These are phyloP conservation scores for Pachydiplax longipennis DNA, from an alignment of 2,888 invertebrate species.

Conservation along the genomic window DNA sequence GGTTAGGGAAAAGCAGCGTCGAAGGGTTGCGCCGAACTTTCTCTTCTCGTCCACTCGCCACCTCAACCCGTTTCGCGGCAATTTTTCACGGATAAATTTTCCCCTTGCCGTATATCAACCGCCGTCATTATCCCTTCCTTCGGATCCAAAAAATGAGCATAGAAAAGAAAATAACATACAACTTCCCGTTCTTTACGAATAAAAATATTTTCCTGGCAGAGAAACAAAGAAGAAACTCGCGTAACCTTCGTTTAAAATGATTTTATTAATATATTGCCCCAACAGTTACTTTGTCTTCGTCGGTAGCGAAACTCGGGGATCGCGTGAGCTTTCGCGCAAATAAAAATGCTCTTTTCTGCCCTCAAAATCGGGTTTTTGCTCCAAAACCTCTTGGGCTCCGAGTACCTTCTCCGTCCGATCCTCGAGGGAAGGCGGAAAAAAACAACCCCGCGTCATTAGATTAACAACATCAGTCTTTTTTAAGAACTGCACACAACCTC, in stretches of 20 bases:
- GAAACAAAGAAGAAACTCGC: background rate
- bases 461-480: background rate
- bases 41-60: background rate
- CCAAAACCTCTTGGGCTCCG: background rate
- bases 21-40: background rate
- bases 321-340: background rate
- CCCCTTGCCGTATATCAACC: constrained; percentile 33
- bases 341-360: background rate
- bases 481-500: background rate
- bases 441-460: background rate
- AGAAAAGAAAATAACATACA: background rate
- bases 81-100: constrained; percentile 24
- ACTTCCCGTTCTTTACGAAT: background rate
- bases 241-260: background rate
- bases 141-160: background rate
- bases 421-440: background rate
- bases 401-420: background rate
- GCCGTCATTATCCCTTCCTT: constrained; percentile 30
- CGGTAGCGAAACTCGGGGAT: background rate
- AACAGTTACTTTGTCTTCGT: background rate
- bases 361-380: background rate
- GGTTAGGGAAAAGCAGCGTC: too few relatives aligned
- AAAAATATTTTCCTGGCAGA: background rate
- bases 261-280: background rate
- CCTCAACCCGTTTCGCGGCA: constrained; percentile 37